Conservation (phyloP, 1,140 invertebrate genomes). For the Lasaia peninsularis region DNA sequence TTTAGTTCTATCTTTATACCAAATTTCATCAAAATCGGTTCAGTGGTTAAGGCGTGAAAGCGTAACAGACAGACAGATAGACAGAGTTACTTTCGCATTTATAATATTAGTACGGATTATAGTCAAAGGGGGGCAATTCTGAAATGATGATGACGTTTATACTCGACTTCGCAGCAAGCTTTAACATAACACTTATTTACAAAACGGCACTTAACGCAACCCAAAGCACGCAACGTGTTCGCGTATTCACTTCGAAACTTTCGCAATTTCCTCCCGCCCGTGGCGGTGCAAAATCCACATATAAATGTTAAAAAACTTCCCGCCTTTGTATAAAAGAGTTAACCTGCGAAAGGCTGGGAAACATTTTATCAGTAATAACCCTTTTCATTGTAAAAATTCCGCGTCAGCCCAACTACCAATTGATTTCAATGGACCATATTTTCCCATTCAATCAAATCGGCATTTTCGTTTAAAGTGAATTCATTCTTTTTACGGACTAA, state of each 20-base stretch:
- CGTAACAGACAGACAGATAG: too few relatives aligned
- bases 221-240: too few relatives aligned
- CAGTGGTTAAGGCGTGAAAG: too few relatives aligned
- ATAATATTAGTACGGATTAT: too few relatives aligned
- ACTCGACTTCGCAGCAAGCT: too few relatives aligned
- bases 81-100: too few relatives aligned
- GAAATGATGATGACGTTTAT: too few relatives aligned
- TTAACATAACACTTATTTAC: too few relatives aligned
- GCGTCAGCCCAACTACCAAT: background rate
- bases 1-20: too few relatives aligned
- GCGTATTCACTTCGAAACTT: slow-evolving; percentile 44
- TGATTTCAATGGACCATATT: background rate
- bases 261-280: slow-evolving; percentile 46
- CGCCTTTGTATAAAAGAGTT: slow-evolving; percentile 15
- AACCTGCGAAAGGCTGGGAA: slow-evolving; percentile 23
- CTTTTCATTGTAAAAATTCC: slow-evolving; percentile 17
- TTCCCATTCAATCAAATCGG: background rate
- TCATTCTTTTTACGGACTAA: background rate
- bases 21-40: too few relatives aligned
- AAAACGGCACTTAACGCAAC: too few relatives aligned
- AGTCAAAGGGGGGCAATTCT: too few relatives aligned
- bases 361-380: slow-evolving; percentile 19
- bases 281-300: slow-evolving; percentile 37
- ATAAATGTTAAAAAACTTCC: slow-evolving; percentile 37
- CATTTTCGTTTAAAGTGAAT: background rate